Evolutionary conservation across 2,888 invertebrate species (phyloP).

Genomic region (Galerucella calmariensis): DNA sequence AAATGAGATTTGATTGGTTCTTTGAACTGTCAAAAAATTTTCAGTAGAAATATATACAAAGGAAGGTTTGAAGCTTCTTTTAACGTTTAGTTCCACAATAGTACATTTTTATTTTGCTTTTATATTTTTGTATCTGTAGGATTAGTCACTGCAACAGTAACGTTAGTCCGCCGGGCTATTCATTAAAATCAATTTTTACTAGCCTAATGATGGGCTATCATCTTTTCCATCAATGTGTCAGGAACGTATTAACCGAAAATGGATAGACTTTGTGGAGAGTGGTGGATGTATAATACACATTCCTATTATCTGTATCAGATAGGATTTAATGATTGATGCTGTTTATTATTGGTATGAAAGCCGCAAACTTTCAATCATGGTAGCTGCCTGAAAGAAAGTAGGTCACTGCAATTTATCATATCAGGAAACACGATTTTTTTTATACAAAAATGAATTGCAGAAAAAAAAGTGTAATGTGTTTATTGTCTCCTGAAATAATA

Average conservation of each 20-base stretch:
- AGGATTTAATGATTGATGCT: constrained; percentile 20
- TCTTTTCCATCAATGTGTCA: constrained; percentile 12
- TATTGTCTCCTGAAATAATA: no score
- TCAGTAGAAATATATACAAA: no score
- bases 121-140: neutral
- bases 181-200: constrained; percentile 11
- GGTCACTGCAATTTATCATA: constrained; percentile 1
- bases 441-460: neutral
- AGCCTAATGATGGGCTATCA: constrained; percentile 6
- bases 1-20: no score
- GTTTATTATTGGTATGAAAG: constrained; percentile 17
- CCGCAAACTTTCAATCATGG: constrained; percentile 12
- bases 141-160: neutral
- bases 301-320: constrained; percentile 10
- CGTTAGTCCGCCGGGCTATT: neutral
- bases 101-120: no score
- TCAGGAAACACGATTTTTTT: neutral
- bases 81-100: no score
- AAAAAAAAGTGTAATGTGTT: neutral
- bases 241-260: constrained; percentile 2
- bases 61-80: no score
- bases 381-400: neutral
- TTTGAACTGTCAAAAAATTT: no score
- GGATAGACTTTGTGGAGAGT: constrained; percentile 1
- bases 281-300: neutral